Base-by-base conservation (phyloP, 2,888 invertebrate genomes). In the Calameuta filiformis region DNA sequence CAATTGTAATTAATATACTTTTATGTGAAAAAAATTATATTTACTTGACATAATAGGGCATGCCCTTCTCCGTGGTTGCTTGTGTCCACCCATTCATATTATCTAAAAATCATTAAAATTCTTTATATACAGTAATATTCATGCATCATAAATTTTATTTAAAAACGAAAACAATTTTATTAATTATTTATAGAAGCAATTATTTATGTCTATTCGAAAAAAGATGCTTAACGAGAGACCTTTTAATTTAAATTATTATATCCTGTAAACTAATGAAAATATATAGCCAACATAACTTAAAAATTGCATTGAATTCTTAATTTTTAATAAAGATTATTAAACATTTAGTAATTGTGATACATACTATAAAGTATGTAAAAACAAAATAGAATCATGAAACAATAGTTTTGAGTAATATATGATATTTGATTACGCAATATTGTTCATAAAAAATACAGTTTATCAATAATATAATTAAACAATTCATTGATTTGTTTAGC, bases 41-140 rank as follows among this genome's bases (percentile, higher is more conserved):
- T 92, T 91, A 94, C 94, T 93, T 92, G 79, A 93, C 89, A 86
- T 94, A 94, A 89, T 92, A 93, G 12, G 94, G 93, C 89, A 94
- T 94, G 76, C 94, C 94, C 77, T 93, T 92, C 89, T 94, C 94
- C 85, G 93, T 93, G 90, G 94, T 94, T 78, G 92, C 85, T 90
- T 94, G 94, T 86, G 92, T 93, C 94, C 94, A 94, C 12, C 80
- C 81, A 74, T 79, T 77, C 1, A 77, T 73, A 68, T 78, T 77
- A 30, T 82, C 82, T 83, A 79, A 3, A 75, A 76, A 75, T n/a
- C 4, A 71, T 9, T 56, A 23, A 23, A 56, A 56, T 56, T 23
- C 56, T 56, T 56, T 9, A 56, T 23, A 56, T 23, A 56, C 23
- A 23, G 23, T 23, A 9, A 56, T 23, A 56, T 56, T 56, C 1